These are phyloP conservation scores for Nemotelus pantherinus DNA, from an alignment of 2,888 invertebrate species.

Conservation along the genomic window DNA sequence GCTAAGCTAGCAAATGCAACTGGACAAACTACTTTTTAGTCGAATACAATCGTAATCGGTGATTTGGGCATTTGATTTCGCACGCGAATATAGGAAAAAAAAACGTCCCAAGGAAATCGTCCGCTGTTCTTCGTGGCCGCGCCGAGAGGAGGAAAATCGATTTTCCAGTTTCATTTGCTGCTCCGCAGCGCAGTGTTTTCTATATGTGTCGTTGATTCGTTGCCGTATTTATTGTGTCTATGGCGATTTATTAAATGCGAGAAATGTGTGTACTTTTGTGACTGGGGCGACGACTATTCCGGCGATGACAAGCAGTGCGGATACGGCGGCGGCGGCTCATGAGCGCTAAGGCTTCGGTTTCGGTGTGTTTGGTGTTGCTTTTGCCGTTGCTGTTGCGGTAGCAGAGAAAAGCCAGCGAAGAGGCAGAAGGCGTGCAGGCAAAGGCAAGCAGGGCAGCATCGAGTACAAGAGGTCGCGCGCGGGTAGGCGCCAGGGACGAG, in stretches of 20 bases:
- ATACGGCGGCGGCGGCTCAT: constrained; percentile 10
- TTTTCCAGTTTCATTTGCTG: constrained; percentile 47
- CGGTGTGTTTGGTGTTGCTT: constrained; percentile 15
- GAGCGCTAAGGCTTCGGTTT: not conserved
- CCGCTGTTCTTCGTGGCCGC: constrained; percentile 24
- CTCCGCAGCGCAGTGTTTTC: not conserved
- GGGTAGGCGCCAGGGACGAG: not conserved
- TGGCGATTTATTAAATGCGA: constrained; percentile 43
- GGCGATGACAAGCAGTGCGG: constrained; percentile 29
- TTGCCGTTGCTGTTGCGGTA: constrained; percentile 11
- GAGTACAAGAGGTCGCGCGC: not conserved
- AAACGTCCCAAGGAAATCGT: not conserved
- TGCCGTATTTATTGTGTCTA: constrained; percentile 38
- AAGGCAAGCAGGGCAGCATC: not conserved
- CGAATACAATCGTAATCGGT: too few species aligned
- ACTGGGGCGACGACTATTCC: constrained; percentile 27
- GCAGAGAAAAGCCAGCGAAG: not conserved
- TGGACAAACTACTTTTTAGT: too few species aligned
- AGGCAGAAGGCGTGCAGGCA: not conserved
- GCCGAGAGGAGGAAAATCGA: constrained; percentile 47
- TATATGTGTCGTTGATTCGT: constrained; percentile 37
- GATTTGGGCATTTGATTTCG: not conserved
- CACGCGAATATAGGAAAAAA: not conserved
- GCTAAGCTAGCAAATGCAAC: too few species aligned
- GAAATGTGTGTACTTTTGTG: constrained; percentile 42